These are phyloP conservation scores for Ephialtes manifestator DNA, from an alignment of 2,888 invertebrate species.

Conservation along the genomic window DNA sequence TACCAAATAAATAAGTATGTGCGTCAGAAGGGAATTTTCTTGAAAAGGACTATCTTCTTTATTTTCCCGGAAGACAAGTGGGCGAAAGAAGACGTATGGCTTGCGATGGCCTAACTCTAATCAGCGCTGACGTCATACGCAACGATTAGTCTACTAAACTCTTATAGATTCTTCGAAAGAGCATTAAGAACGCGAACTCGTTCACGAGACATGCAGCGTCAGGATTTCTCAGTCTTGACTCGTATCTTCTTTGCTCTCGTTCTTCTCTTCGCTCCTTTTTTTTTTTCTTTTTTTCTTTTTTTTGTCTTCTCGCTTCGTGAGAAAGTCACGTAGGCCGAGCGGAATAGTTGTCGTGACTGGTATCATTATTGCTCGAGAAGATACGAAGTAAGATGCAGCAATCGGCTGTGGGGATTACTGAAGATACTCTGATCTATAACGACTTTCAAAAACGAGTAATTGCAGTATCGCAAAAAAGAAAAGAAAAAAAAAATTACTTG, in stretches of 20 bases:
- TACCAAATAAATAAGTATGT: neutral
- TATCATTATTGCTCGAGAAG: constrained; percentile 20
- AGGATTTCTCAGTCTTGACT: neutral
- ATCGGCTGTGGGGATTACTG: neutral
- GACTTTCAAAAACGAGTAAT: constrained; percentile 1
- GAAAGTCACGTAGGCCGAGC: constrained; percentile 20
- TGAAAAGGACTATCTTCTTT: constrained; percentile 3
- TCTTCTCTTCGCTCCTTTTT: constrained; percentile 1
- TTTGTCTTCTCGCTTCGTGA: constrained; percentile 8
- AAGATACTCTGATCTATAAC: constrained; percentile 11
- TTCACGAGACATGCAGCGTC: constrained; percentile 17
- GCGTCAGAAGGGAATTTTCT: constrained; percentile 7
- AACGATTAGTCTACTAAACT: neutral
- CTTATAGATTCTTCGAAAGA: constrained; percentile 33
- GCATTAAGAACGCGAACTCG: constrained; percentile 18
- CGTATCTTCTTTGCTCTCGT: constrained; percentile 12
- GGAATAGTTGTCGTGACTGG: constrained; percentile 26
- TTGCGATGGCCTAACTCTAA: neutral
- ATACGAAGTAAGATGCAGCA: neutral
- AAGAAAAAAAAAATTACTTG: too few relatives aligned
- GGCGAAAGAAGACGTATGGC: constrained; percentile 24
- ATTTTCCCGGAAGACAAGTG: constrained; percentile 29
- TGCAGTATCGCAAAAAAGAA: neutral
- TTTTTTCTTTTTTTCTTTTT: too few relatives aligned
- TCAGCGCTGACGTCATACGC: constrained; percentile 5